Evolutionary conservation across 1,140 invertebrate genomes (phyloP).

Genomic region (Leptopilina boulardi): DNA sequence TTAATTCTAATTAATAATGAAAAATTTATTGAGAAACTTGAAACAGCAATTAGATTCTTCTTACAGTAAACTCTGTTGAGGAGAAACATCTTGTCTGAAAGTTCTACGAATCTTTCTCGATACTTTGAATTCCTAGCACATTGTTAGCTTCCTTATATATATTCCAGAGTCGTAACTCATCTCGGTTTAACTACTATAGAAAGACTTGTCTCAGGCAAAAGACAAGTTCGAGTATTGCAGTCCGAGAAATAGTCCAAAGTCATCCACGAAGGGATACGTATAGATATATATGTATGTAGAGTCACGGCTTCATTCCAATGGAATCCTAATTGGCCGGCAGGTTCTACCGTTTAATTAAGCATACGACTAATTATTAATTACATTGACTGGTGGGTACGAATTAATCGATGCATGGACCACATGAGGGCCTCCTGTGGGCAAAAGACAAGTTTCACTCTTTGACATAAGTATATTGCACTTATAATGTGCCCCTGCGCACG

Average conservation of each 20-base stretch:
- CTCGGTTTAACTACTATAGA: constrained; percentile 14
- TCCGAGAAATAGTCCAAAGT: not conserved
- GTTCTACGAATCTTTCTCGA: constrained; percentile 23
- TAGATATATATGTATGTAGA: not conserved
- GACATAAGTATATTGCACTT: constrained; percentile 59
- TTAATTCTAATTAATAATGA: not conserved
- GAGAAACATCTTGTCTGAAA: constrained; percentile 12
- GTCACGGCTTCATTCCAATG: constrained; percentile 21
- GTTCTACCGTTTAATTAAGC: constrained; percentile 62
- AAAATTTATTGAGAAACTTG: not conserved
- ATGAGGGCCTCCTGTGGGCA: constrained; percentile 39
- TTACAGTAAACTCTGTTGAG: not conserved
- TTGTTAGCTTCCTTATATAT: constrained; percentile 29
- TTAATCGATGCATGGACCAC: constrained; percentile 55
- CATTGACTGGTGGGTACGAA: constrained; percentile 58
- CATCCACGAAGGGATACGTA: not conserved
- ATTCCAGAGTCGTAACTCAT: constrained; percentile 29
- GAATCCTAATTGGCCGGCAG: constrained; percentile 61
- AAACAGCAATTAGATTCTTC: constrained; percentile 12
- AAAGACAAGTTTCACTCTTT: constrained; percentile 45
- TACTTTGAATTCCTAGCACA: constrained; percentile 27
- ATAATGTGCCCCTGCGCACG: constrained; percentile 50
- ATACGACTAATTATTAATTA: constrained; percentile 69
- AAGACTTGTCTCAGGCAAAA: constrained; percentile 1
- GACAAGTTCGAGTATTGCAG: not conserved